Percentiles rank a stretch among this genome's conserved stretches.
phyloP scores from a whole-genome alignment of 1,140 invertebrate genomes.

The Lanistes nyassanus region DNA sequence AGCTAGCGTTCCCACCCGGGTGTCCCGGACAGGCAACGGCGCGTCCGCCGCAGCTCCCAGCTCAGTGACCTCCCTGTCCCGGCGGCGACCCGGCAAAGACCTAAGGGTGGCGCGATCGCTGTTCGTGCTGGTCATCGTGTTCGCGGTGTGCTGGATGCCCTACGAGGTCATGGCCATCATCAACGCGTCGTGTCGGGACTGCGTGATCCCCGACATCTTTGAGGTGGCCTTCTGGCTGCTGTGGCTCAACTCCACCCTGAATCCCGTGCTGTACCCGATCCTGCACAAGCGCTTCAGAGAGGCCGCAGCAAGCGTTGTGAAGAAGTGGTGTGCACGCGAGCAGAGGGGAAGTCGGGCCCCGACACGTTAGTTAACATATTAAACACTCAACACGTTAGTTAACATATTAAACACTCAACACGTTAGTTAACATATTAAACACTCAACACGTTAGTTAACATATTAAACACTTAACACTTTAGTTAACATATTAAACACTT shows the following conservation, averaged over 20 bases:
- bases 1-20: background rate
- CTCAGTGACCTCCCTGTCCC: background rate
- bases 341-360: no score
- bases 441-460: background rate
- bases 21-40: background rate
- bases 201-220: conserved; percentile 26
- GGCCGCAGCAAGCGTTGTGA: background rate
- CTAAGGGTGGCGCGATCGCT: conserved; percentile 33
- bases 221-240: conserved; percentile 40
- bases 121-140: conserved; percentile 37
- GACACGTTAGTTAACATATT: background rate
- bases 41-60: background rate
- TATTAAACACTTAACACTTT: background rate
- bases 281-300: conserved; percentile 37
- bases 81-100: conserved; percentile 15
- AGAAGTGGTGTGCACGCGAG: no score
- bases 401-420: background rate
- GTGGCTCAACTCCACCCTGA: conserved; percentile 41
- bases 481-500: background rate
- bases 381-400: background rate
- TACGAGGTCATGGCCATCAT: conserved; percentile 35
- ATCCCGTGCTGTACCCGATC: conserved; percentile 42
- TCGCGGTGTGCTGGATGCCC: conserved; percentile 41
- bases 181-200: conserved; percentile 24
- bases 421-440: background rate